Evolutionary conservation across 2,797 vertebrate genomes (phyloP).

Genomic region (Pseudocheirus occidentalis): DNA sequence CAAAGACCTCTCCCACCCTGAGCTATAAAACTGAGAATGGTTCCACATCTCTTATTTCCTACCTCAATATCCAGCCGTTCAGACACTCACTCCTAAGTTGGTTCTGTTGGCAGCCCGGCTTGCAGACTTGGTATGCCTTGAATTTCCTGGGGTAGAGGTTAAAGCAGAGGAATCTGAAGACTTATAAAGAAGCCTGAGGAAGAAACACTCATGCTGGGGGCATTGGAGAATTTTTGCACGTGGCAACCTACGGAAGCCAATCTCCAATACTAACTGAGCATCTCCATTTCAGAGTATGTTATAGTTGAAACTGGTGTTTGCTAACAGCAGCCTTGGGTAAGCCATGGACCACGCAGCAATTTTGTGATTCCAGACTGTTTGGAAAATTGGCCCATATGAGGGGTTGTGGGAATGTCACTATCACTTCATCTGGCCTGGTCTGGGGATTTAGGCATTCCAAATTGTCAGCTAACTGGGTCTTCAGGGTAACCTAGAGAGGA

Average conservation of each 20-base stretch:
- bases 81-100: background rate
- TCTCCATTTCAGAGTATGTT: constrained; percentile 33
- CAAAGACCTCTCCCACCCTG: background rate
- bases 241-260: constrained; percentile 10
- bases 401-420: background rate
- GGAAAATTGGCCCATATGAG: background rate
- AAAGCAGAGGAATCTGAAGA: constrained; percentile 12
- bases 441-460: background rate
- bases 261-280: background rate
- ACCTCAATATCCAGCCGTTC: background rate
- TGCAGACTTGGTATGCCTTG: background rate
- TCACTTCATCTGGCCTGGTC: background rate
- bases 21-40: background rate
- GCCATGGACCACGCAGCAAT: background rate
- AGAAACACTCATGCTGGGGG: constrained; percentile 12
- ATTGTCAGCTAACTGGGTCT: constrained; percentile 1
- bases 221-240: constrained; percentile 29
- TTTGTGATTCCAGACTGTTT: background rate
- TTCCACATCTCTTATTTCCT: background rate
- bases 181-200: constrained; percentile 15
- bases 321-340: background rate
- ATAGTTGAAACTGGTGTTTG: background rate
- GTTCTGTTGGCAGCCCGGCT: background rate
- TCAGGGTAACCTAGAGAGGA: background rate
- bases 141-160: background rate